phyloP scores from a whole-genome alignment of 2,888 invertebrate genomes.

The Epistrophella euchroma region DNA sequence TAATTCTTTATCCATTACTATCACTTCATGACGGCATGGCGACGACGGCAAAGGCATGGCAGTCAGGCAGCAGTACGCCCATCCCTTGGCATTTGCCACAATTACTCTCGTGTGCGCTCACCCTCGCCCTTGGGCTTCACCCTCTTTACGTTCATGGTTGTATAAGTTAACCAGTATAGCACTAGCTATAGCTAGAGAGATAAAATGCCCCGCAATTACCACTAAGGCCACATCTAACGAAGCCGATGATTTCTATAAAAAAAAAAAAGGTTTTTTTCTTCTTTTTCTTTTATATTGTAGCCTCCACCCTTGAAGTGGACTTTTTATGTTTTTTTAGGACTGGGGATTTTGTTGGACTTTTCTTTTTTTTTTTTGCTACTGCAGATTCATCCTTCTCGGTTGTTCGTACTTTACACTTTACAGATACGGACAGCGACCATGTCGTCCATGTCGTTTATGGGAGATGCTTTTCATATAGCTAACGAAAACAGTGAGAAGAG shows the following conservation, averaged over 20 bases:
- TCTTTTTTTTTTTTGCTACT: constrained; percentile 40
- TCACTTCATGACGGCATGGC: constrained; percentile 76
- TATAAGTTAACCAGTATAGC: constrained; percentile 47
- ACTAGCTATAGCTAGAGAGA: constrained; percentile 78
- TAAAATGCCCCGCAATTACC: constrained; percentile 83
- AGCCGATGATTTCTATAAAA: constrained; percentile 83
- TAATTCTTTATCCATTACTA: constrained; percentile 83
- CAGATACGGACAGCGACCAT: constrained; percentile 65
- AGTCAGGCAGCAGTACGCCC: constrained; percentile 60
- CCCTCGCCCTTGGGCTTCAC: constrained; percentile 73
- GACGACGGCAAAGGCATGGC: constrained; percentile 30
- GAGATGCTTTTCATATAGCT: constrained; percentile 46
- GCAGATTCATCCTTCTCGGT: constrained; percentile 51
- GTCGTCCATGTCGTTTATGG: constrained; percentile 65
- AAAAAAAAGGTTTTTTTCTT: constrained; percentile 26
- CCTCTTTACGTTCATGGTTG: constrained; percentile 61
- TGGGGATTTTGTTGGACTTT: constrained; percentile 48
- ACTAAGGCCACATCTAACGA: constrained; percentile 83
- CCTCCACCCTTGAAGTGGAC: constrained; percentile 70
- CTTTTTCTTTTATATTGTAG: constrained; percentile 31
- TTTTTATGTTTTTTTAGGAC: constrained; percentile 52
- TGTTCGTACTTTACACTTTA: constrained; percentile 71
- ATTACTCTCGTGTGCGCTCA: constrained; percentile 75
- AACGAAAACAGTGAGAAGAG: constrained; percentile 50
- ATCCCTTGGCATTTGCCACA: constrained; percentile 76